Evolutionary conservation across 1,140 invertebrate genomes (phyloP), one percentile per base, ranked within the genome.

Genomic region (Drosophila quadrilineata): DNA sequence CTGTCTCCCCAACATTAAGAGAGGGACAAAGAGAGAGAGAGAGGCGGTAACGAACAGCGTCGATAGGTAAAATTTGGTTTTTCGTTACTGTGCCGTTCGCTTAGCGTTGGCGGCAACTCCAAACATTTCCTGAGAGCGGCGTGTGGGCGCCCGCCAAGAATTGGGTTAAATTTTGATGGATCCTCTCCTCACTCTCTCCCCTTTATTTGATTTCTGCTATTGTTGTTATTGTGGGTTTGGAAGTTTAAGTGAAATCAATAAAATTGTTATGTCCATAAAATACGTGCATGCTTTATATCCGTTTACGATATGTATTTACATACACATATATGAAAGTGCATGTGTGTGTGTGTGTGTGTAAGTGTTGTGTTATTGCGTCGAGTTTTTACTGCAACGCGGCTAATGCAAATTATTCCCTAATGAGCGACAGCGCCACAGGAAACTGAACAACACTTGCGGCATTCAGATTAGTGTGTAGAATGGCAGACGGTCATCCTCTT

Each of bases 211-310:
- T 58, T 64, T 54, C 43, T 38, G 36, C 53, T 56, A n/a, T 26
- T 59, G 40, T 52, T 38, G 12, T 36, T 50, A 36, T 53, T 52
- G 26, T 45, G 73, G n/a, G n/a, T n/a, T n/a, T n/a, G n/a, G 45
- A 82, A 84, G 69, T 76, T 70, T 60, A 82, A 53, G 60, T 70
- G 71, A 77, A 82, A 82, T 84, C 77, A 77, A 82, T 82, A 74
- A 56, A 59, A 45, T 5, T 19, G 6, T 1, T 19, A 49, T 56
- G n/a, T n/a, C n/a, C n/a, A n/a, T n/a, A n/a, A n/a, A n/a, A n/a
- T n/a, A n/a, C n/a, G n/a, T n/a, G n/a, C n/a, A 35, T 28, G 17
- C 17, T 28, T 17, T 29, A 35, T 35, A 43, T 3, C 10, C 36
- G 29, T 19, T 17, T 33, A 41, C 38, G 2, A 40, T 41, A 24